Evolutionary conservation across 2,888 invertebrate genomes (phyloP).

Genomic region (Lycia hirtaria): DNA sequence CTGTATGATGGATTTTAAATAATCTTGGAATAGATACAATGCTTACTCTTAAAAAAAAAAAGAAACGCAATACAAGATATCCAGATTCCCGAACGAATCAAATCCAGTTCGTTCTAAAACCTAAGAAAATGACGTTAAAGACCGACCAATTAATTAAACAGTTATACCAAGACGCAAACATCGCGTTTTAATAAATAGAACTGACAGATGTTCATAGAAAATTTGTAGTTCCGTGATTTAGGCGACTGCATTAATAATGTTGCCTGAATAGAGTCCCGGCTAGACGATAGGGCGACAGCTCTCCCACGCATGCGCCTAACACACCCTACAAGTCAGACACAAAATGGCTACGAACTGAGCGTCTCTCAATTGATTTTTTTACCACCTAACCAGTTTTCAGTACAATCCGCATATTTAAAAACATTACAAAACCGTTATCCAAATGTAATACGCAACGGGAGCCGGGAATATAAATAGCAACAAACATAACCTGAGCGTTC

Average conservation of each 20-base stretch:
- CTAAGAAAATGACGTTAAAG: slow-evolving; percentile 8
- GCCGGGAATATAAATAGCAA: slow-evolving; percentile 34
- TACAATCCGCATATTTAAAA: slow-evolving; percentile 38
- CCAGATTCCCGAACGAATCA: slow-evolving; percentile 17
- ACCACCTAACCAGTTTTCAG: slow-evolving; percentile 58
- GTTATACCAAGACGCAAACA: background rate
- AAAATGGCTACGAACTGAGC: slow-evolving; percentile 73
- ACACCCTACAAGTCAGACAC: slow-evolving; percentile 61
- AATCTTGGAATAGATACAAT: background rate
- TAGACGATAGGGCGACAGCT: slow-evolving; percentile 58
- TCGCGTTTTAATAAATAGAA: background rate
- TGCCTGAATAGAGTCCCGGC: slow-evolving; percentile 21
- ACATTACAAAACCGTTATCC: slow-evolving; percentile 38
- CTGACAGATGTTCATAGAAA: background rate
- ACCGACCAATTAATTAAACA: background rate
- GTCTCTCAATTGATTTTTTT: slow-evolving; percentile 77
- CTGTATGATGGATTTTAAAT: too few species aligned
- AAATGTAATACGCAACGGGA: slow-evolving; percentile 19
- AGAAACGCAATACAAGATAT: background rate
- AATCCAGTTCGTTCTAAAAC: slow-evolving; percentile 23
- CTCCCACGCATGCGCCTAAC: slow-evolving; percentile 65
- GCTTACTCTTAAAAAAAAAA: background rate
- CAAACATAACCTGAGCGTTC: slow-evolving; percentile 34
- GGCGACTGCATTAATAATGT: background rate
- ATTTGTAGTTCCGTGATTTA: background rate